These are phyloP conservation scores for Aplidium turbinatum DNA, from an alignment of 23 tunicate genomes.

Conservation along the genomic window DNA sequence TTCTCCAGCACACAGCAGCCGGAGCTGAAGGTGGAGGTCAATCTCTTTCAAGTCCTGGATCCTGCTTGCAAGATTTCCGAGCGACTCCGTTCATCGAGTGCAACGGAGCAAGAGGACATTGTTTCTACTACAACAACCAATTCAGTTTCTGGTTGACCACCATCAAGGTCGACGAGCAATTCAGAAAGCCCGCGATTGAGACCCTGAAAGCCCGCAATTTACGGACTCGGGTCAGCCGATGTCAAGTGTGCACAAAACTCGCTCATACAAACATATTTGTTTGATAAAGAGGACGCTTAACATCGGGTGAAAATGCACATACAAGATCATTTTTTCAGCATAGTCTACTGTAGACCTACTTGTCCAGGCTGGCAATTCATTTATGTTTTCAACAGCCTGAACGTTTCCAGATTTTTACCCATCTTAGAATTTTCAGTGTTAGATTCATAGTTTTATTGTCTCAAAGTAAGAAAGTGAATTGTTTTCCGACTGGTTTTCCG, in stretches of 20 bases:
- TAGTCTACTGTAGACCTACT: too few species aligned
- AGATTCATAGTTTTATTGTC: too few species aligned
- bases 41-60: slow-evolving; percentile 87
- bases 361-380: too few species aligned
- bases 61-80: slow-evolving; percentile 96
- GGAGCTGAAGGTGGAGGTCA: slow-evolving; percentile 97
- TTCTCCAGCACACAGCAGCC: slow-evolving; percentile 86
- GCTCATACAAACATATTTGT: slow-evolving; percentile 7
- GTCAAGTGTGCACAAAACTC: slow-evolving; percentile 81
- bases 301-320: too few species aligned
- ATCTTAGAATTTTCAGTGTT: too few species aligned
- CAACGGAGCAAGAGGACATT: slow-evolving; percentile 93
- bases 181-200: slow-evolving; percentile 57
- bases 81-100: slow-evolving; percentile 96
- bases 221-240: slow-evolving; percentile 85
- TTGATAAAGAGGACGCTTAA: too few species aligned
- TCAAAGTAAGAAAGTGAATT: too few species aligned
- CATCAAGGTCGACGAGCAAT: slow-evolving; percentile 56
- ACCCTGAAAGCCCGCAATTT: slow-evolving; percentile 82
- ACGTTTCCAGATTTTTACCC: too few species aligned
- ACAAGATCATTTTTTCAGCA: too few species aligned
- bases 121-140: slow-evolving; percentile 87
- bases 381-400: too few species aligned
- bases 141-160: slow-evolving; percentile 89
- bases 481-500: too few species aligned